phyloP scores from a whole-genome alignment of 92 coral and sea anemone genomes.

The Nematostella vectensis region DNA sequence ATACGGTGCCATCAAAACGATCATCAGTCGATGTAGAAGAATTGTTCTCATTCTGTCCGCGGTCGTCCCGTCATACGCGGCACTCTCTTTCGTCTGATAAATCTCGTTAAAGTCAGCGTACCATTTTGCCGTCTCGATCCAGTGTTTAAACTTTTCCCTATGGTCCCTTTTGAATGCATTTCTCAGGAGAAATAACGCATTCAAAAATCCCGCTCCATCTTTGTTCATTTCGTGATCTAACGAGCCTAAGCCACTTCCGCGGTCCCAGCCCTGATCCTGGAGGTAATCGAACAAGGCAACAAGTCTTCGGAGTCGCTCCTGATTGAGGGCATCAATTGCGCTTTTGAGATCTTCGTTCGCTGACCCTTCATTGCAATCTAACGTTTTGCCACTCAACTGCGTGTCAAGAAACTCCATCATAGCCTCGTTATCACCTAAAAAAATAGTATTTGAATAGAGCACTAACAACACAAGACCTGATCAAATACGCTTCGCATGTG shows the following conservation, averaged over 20 bases:
- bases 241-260: constrained; percentile 72
- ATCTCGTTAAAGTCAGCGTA: constrained; percentile 65
- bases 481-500: no score
- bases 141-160: constrained; percentile 5
- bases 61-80: constrained; percentile 55
- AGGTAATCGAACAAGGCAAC: constrained; percentile 12
- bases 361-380: neutral
- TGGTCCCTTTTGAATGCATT: constrained; percentile 13
- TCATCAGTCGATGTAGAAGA: constrained; percentile 39
- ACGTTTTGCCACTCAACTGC: neutral
- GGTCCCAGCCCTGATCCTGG: constrained; percentile 56
- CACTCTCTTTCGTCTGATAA: constrained; percentile 28
- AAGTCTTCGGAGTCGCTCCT: constrained; percentile 14
- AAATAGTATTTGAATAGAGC: no score
- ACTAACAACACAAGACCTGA: no score
- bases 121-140: constrained; percentile 50
- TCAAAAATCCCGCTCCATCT: constrained; percentile 56
- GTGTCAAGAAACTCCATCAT: neutral
- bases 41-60: constrained; percentile 73
- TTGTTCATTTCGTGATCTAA: constrained; percentile 54
- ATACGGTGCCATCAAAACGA: constrained; percentile 39
- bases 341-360: neutral
- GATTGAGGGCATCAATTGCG: constrained; percentile 17
- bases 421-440: no score
- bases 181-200: constrained; percentile 39